Percentiles rank a stretch among this genome's conserved stretches.
Evolutionary conservation across 2,797 vertebrate genomes (phyloP).

Genomic region (Falco peregrinus): DNA sequence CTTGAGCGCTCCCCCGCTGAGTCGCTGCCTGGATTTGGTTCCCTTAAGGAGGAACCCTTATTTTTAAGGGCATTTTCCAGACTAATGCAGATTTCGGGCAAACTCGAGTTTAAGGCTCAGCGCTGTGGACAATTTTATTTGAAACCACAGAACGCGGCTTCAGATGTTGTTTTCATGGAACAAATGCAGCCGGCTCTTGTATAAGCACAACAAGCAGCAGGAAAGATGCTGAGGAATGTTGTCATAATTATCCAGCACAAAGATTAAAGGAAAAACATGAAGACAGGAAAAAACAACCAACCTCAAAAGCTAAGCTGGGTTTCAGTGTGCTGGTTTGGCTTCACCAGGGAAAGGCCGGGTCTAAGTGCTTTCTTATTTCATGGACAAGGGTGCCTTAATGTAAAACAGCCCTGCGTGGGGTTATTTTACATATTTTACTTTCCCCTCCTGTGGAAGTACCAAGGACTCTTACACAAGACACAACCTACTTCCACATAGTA

Average conservation of each 20-base stretch:
- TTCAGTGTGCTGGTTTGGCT: background rate
- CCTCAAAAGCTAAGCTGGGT: background rate
- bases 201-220: constrained; percentile 39
- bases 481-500: background rate
- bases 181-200: background rate
- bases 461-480: background rate
- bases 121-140: background rate
- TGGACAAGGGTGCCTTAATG: background rate
- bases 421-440: background rate
- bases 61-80: background rate
- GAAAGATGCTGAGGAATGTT: constrained; percentile 45
- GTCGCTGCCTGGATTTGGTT: background rate
- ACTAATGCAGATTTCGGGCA: background rate
- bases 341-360: background rate
- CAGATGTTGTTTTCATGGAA: background rate
- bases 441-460: fast-evolving
- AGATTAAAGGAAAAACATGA: background rate
- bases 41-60: background rate
- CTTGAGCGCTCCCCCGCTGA: background rate
- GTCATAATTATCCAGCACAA: constrained; percentile 20
- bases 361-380: background rate
- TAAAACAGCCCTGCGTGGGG: background rate
- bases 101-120: background rate
- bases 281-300: background rate
- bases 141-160: background rate